Base-by-base conservation (phyloP, 2,113 vertebrate species). In the Cyrtonyx montezumae region DNA sequence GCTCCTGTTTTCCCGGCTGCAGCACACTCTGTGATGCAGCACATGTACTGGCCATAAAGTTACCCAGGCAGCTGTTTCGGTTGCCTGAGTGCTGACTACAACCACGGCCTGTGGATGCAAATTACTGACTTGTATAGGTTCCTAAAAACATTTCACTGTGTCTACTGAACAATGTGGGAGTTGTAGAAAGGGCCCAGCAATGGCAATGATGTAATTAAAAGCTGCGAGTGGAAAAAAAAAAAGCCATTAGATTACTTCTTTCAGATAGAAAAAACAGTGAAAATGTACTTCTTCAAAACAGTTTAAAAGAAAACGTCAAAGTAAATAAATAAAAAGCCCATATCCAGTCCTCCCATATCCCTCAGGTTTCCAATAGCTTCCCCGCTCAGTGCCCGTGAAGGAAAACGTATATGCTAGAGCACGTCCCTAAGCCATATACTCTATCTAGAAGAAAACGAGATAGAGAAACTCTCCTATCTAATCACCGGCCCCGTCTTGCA, bases 401-500 rank as follows among this genome's bases (percentile, higher is more conserved):
- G 73, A 94, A 96, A 58, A 84, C 8, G 1, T 16, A 26, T 46
- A 87, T 11, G n/a, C 26, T 63, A 61, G 23, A 93, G 87, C 81
- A 87, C 23, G 0, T 94, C 79, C 77, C 86, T 92, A 84, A 96
- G 93, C 90, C 77, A 73, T 65, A 8, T 6, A 37, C 82, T 80
- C 87, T 94, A 83, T 95, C 79, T 87, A n/a, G 1, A 61, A 84
- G 80, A 78, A 90, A 89, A 89, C 0, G 8, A 92, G 93, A 95
- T 93, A 94, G 79, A 88, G 87, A 83, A 93, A 62, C 77, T 83
- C 84, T 85, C 87, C 94, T 92, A 91, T 95, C 95, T 91, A 93
- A 91, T 95, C 96, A 91, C 58, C 23, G 2, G 67, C 91, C 93
- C 90, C 1, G 67, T 87, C 90, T 96, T 77, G 75, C 79, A 84